phyloP scores from a whole-genome alignment of 1,140 invertebrate genomes.

The Hylaeus volcanicus region DNA sequence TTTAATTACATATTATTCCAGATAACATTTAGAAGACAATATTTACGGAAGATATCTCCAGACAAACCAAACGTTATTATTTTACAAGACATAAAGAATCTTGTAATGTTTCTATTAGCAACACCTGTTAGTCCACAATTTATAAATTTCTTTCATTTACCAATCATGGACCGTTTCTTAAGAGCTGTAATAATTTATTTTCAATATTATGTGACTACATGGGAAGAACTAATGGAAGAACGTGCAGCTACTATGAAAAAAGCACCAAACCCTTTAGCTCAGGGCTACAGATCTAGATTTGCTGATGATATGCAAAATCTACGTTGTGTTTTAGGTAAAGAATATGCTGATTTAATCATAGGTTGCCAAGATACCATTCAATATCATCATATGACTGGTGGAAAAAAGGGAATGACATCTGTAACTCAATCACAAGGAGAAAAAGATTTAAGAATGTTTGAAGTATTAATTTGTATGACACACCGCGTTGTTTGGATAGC shows the following conservation, averaged over 20 bases:
- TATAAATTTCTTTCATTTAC: slow-evolving; percentile 82
- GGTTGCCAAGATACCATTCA: slow-evolving; percentile 77
- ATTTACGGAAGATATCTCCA: slow-evolving; percentile 81
- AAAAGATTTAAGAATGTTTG: slow-evolving; percentile 83
- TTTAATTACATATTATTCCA: slow-evolving; percentile 66
- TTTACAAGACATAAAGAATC: slow-evolving; percentile 85
- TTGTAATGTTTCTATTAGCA: slow-evolving; percentile 82
- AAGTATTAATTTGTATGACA: slow-evolving; percentile 82
- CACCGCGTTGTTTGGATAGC: slow-evolving; percentile 84
- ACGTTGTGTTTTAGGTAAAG: slow-evolving; percentile 82
- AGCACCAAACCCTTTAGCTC: slow-evolving; percentile 82
- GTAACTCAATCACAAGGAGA: slow-evolving; percentile 81
- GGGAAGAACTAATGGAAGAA: slow-evolving; percentile 80
- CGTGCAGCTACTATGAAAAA: slow-evolving; percentile 81
- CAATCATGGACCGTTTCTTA: slow-evolving; percentile 83
- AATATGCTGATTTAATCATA: slow-evolving; percentile 83
- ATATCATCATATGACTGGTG: slow-evolving; percentile 83
- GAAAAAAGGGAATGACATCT: slow-evolving; percentile 69
- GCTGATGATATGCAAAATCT: slow-evolving; percentile 82
- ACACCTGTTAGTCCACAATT: slow-evolving; percentile 81
- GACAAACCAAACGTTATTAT: slow-evolving; percentile 82
- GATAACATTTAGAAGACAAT: slow-evolving; percentile 82
- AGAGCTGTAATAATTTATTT: slow-evolving; percentile 83
- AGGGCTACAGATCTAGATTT: slow-evolving; percentile 79
- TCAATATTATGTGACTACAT: slow-evolving; percentile 83